These are phyloP conservation scores for Diceros bicornis DNA, from an alignment of 2,797 vertebrate species.

Conservation along the genomic window DNA sequence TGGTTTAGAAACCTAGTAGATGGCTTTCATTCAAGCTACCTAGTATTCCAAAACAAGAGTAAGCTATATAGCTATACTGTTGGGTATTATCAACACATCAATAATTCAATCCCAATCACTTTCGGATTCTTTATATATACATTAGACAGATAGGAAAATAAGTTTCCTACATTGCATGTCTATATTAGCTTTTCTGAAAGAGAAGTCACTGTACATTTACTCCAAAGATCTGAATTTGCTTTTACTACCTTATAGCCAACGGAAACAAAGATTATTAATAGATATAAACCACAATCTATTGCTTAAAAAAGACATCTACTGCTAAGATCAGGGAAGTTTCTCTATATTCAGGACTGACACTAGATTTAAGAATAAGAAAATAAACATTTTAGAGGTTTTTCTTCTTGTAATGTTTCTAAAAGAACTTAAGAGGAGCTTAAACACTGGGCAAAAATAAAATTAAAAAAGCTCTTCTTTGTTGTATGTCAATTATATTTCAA, in stretches of 20 bases:
- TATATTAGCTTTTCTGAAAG: slow-evolving; percentile 21
- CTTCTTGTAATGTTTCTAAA: slow-evolving; percentile 22
- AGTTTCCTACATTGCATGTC: not conserved
- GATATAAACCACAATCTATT: not conserved
- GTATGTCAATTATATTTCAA: not conserved
- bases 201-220: not conserved
- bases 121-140: not conserved
- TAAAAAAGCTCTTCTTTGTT: not conserved
- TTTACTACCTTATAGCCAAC: not conserved
- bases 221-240: slow-evolving; percentile 10
- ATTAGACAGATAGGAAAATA: not conserved
- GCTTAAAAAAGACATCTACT: slow-evolving; percentile 14
- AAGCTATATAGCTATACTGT: not conserved
- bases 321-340: slow-evolving; percentile 3
- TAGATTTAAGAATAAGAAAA: slow-evolving; percentile 32
- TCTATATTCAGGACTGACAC: not conserved
- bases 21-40: not conserved
- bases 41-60: slow-evolving; percentile 24
- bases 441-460: not conserved
- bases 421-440: not conserved
- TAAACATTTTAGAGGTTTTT: slow-evolving; percentile 27
- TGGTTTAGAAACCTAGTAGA: slow-evolving; percentile 39
- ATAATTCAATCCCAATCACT: slow-evolving; percentile 11
- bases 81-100: not conserved
- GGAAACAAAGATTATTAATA: slow-evolving; percentile 37